These are phyloP conservation scores for Lycaon pictus DNA, from an alignment of 2,113 vertebrate genomes.

Conservation along the genomic window DNA sequence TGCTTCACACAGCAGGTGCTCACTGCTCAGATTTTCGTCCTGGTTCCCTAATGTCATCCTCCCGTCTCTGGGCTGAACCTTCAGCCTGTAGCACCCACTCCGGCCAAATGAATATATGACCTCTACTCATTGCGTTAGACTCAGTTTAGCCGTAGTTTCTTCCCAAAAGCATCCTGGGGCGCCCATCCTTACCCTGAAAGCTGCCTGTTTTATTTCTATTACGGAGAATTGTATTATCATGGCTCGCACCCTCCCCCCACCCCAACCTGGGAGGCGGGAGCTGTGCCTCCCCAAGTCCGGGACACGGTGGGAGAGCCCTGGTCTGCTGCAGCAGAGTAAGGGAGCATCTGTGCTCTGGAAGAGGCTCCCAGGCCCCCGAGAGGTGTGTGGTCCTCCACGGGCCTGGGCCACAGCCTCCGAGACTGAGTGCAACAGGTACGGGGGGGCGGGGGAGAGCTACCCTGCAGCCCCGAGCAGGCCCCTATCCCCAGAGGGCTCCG, in stretches of 20 bases:
- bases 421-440: too few species aligned
- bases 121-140: not conserved
- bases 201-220: not conserved
- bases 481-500: too few species aligned
- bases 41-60: too few species aligned
- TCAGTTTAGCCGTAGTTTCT: not conserved
- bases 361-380: not conserved
- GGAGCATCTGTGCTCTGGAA: not conserved
- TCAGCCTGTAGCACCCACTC: not conserved
- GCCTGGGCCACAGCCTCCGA: not conserved
- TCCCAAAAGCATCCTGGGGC: not conserved
- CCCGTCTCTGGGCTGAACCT: accelerated
- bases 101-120: accelerated
- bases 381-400: not conserved
- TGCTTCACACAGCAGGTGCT: accelerated
- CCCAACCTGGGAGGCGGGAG: accelerated
- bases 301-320: not conserved
- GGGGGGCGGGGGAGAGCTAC: too few species aligned
- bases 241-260: accelerated
- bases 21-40: not conserved
- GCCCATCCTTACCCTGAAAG: not conserved
- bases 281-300: accelerated
- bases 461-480: too few species aligned
- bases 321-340: not conserved
- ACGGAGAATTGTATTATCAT: accelerated